Base-by-base conservation (phyloP, 2,888 invertebrate species). In the Leptothorax acervorum region DNA sequence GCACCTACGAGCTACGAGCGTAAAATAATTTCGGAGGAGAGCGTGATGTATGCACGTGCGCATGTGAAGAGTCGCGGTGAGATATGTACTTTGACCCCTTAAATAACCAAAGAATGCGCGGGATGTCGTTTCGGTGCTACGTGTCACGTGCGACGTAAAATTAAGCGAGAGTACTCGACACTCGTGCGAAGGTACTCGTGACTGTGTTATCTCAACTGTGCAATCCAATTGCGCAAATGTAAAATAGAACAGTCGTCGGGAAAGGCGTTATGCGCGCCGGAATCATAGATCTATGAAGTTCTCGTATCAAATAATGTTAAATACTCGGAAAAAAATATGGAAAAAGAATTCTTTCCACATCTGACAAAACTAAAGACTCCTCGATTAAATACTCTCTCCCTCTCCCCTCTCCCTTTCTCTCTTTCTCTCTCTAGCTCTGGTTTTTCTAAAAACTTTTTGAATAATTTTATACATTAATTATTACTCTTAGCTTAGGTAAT, bases 41-140 rank as follows among this genome's bases (percentile, higher is more conserved):
- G 35, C 45, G 79, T 79, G 79, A 79, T 35, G 73, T 71, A 71
- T 79, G 73, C 73, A 62, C 31, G 65, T 39, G 63, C 18, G 63
- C 51, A 42, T 28, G 39, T 63, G 35, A 31, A 79, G 83, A 62
- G 53, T 62, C 78, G 79, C 83, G 73, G 60, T 66, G 63, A 79
- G 68, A 73, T 60, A 81, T 73, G 60, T 73, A 73, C 85, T 83
- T 85, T 87, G 86, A 89, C 88, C 88, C 89, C 86, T 88, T 84
- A 86, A 89, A 89, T 87, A 89, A 89, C 81, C 84, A 86, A 87
- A 74, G 85, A 82, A 84, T 57, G 62, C 65, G 63, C 81, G 68
- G 75, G 51, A 65, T 62, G 82, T 65, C 82, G 75, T 82, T 82
- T 82, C 39, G 28, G 31, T n/a, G 68, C 45, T 55, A 76, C 63